Percentiles rank a stretch among this genome's conserved stretches.
phyloP scores from a whole-genome alignment of 2,797 vertebrate species.

The Gymnocypris eckloni region DNA sequence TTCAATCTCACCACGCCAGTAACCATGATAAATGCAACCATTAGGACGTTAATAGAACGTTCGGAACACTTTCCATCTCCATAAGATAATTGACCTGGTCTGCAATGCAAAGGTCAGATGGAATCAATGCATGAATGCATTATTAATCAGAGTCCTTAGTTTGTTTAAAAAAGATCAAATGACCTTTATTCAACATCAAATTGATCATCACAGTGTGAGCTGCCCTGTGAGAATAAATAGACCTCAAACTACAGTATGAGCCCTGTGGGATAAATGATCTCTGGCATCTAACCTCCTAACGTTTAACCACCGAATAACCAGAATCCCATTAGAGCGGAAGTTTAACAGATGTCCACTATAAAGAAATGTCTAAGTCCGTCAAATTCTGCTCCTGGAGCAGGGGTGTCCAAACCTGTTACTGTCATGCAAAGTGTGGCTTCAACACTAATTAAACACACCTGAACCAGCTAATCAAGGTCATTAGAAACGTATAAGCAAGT shows the following conservation, averaged over 20 bases:
- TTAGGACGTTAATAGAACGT: conserved; percentile 63
- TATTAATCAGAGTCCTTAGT: conserved; percentile 73
- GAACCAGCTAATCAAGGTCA: not conserved
- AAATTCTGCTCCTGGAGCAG: not conserved
- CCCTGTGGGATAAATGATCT: conserved; percentile 31
- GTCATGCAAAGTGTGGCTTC: not conserved
- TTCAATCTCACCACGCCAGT: conserved; percentile 39
- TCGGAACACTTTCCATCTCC: conserved; percentile 59
- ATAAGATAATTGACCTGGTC: conserved; percentile 71
- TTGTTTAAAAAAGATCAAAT: conserved; percentile 74
- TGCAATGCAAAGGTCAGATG: conserved; percentile 71
- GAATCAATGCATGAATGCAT: conserved; percentile 74
- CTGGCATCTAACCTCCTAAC: conserved; percentile 38
- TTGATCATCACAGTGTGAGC: conserved; percentile 66
- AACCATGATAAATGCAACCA: conserved; percentile 68
- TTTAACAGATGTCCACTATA: conserved; percentile 18
- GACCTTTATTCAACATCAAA: conserved; percentile 74
- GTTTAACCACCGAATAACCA: not conserved
- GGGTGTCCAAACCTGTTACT: not conserved
- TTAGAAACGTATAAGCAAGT: not conserved
- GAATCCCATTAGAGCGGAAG: not conserved
- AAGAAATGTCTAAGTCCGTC: not conserved
- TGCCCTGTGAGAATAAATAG: conserved; percentile 52
- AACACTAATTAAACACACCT: not conserved
- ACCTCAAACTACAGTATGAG: conserved; percentile 44